These are phyloP conservation scores for Bucco capensis DNA, from an alignment of 2,113 vertebrate genomes.

Conservation along the genomic window DNA sequence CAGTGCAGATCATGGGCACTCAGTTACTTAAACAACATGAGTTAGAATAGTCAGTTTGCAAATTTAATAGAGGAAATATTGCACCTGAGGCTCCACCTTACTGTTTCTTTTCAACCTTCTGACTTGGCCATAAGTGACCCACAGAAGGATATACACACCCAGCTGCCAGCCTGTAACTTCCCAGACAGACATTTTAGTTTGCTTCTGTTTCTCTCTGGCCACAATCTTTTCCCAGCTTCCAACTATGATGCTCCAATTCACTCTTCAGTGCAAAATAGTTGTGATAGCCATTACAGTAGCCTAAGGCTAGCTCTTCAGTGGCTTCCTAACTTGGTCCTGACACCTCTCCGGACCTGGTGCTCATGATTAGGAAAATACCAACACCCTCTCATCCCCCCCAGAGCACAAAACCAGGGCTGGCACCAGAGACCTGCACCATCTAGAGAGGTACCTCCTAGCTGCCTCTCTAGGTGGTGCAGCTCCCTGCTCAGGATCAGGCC, in stretches of 20 bases:
- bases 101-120: neutral
- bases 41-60: neutral
- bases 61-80: neutral
- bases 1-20: neutral
- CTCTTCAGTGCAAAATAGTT: neutral
- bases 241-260: neutral
- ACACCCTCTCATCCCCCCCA: neutral
- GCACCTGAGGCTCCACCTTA: neutral
- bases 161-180: neutral
- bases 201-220: neutral
- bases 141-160: neutral
- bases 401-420: neutral
- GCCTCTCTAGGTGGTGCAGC: no score
- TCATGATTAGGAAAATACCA: neutral
- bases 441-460: neutral
- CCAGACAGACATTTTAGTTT: neutral
- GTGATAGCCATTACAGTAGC: neutral
- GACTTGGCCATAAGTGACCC: neutral
- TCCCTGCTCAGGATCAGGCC: no score
- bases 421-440: neutral
- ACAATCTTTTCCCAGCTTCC: neutral
- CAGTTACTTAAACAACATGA: neutral
- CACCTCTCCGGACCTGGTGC: neutral
- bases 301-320: no score
- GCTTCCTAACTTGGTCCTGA: neutral